Percentiles rank a stretch among this genome's conserved stretches.
These are phyloP conservation scores for Sebastes trivittatus DNA, from an alignment of 2,797 vertebrate species.

Conservation along the genomic window DNA sequence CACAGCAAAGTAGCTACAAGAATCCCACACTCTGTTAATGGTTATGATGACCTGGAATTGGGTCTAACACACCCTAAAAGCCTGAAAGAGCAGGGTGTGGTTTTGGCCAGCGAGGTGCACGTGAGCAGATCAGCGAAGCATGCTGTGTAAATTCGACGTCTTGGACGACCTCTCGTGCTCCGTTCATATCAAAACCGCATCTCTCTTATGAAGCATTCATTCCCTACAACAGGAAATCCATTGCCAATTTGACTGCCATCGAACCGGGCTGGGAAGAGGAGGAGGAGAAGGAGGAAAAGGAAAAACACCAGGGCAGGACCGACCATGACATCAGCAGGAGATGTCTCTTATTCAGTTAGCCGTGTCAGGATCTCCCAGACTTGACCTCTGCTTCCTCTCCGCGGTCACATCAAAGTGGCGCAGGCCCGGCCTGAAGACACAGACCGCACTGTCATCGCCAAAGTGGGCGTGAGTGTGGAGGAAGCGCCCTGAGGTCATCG, in stretches of 20 bases:
- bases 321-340: slow-evolving; percentile 50
- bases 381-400: slow-evolving; percentile 59
- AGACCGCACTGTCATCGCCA: slow-evolving; percentile 25
- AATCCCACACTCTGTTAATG: background rate
- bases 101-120: background rate
- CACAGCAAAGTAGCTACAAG: background rate
- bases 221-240: slow-evolving; percentile 7
- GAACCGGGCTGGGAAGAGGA: background rate
- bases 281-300: background rate
- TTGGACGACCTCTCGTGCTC: slow-evolving; percentile 33
- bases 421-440: slow-evolving; percentile 12
- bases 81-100: background rate
- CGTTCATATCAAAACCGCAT: slow-evolving; percentile 32
- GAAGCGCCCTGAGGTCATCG: slow-evolving; percentile 55
- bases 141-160: background rate
- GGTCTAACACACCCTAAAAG: background rate
- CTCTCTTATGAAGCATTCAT: slow-evolving; percentile 7
- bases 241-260: slow-evolving; percentile 4
- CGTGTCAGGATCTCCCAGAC: slow-evolving; percentile 52
- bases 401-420: slow-evolving; percentile 42
- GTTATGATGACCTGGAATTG: background rate
- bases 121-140: background rate
- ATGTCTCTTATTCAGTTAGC: slow-evolving; percentile 26
- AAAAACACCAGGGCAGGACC: slow-evolving; percentile 31
- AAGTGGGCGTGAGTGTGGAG: slow-evolving; percentile 32